Conservation (phyloP, 92 coral and sea anemone genomes). For the Parazoanthus atlanticus region DNA sequence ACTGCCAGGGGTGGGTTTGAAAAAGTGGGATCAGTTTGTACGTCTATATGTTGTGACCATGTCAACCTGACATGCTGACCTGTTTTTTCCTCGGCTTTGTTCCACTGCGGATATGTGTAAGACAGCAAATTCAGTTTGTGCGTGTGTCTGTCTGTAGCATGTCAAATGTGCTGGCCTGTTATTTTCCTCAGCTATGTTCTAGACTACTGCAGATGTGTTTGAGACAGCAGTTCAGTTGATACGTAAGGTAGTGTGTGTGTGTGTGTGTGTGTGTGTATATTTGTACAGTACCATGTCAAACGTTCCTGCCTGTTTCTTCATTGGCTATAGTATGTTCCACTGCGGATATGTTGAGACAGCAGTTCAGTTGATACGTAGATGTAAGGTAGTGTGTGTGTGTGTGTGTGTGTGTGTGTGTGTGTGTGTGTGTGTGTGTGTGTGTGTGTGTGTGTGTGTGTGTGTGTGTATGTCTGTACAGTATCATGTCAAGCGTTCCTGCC, state of each 20-base stretch:
- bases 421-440: too few relatives aligned
- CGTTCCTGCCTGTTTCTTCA: slow-evolving; percentile 75
- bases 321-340: slow-evolving; percentile 59
- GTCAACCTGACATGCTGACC: too few relatives aligned
- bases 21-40: too few relatives aligned
- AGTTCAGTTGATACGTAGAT: neutral
- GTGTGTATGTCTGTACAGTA: slow-evolving; percentile 24
- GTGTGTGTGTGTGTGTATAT: neutral
- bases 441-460: neutral
- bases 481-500: slow-evolving; percentile 79
- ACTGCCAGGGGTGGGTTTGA: too few relatives aligned
- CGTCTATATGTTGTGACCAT: too few relatives aligned
- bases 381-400: too few relatives aligned
- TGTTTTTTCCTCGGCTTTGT: too few relatives aligned
- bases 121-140: too few relatives aligned
- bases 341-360: slow-evolving; percentile 73
- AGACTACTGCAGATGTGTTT: slow-evolving; percentile 87
- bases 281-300: slow-evolving; percentile 62
- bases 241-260: too few relatives aligned
- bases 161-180: slow-evolving; percentile 74
- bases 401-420: too few relatives aligned
- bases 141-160: slow-evolving; percentile 50
- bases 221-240: neutral
- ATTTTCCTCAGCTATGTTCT: slow-evolving; percentile 65
- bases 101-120: too few relatives aligned